Base-by-base conservation (phyloP, 2,888 invertebrate species). In the Crematogaster levior region DNA sequence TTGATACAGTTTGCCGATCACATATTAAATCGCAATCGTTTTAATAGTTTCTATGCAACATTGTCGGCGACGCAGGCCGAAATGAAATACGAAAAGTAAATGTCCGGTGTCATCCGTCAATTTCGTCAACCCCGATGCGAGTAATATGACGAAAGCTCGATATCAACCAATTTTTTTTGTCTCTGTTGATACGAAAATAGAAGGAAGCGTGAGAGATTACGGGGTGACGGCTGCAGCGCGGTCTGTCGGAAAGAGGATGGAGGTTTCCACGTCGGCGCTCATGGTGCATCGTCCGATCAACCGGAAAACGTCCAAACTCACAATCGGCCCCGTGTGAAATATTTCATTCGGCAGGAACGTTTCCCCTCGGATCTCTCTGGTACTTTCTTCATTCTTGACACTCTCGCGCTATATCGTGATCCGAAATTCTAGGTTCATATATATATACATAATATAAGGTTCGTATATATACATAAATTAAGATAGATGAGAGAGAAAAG, bases 221-320 rank as follows among this genome's bases (percentile, higher is more conserved):
- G 88, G 73, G 56, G 83, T 84, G 88, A 88, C 84, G 88, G 84
- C 75, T 83, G 84, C 51, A 81, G 73, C 81, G 82, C 82, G 86
- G 81, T 84, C 80, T 84, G 85, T 86, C 86, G 86, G 81, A 88
- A 86, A 89, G 90, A 89, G 91, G 90, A 90, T 90, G 87, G 88
- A 90, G 88, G 88, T 92, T 93, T 93, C 90, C 92, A 88, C 91
- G 87, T 90, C 90, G 86, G 81, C 85, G 92, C 90, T 88, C 91
- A 87, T 90, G 85, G 86, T 89, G 91, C 91, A 91, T 89, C 89
- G 91, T 81, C 91, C 91, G 91, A 93, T 93, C 93, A 93, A 88
- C 91, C 92, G 92, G 90, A 92, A 93, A 93, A 92, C 90, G 92
- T 93, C 91, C 91, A 90, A 91, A 92, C 91, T 92, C 92, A 87